phyloP scores from a whole-genome alignment of 2,113 vertebrate genomes.

The Delphinapterus leucas region DNA sequence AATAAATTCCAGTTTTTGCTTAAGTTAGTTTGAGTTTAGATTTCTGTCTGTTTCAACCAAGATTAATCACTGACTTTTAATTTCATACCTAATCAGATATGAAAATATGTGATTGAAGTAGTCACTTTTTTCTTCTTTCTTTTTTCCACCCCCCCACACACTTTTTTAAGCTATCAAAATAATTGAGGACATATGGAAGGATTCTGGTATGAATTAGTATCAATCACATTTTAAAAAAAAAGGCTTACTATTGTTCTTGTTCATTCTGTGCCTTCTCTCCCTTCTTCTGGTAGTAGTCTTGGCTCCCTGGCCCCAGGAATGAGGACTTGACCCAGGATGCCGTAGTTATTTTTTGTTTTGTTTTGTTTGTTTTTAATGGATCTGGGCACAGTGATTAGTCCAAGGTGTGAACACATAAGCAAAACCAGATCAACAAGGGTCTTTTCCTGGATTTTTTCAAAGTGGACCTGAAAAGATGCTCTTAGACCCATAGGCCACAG shows the following conservation, averaged over 20 bases:
- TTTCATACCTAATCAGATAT: background rate
- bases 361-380: background rate
- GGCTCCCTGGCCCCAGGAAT: background rate
- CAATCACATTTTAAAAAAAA: background rate
- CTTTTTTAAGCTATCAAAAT: background rate
- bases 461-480: background rate
- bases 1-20: background rate
- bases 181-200: background rate
- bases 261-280: background rate
- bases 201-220: background rate
- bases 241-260: background rate
- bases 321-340: background rate
- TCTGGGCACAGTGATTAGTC: background rate
- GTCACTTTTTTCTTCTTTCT: background rate
- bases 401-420: background rate
- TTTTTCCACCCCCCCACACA: background rate
- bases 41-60: background rate
- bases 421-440: background rate
- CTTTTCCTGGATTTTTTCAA: background rate
- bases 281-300: background rate
- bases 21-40: background rate
- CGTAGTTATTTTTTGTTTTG: too few species aligned
- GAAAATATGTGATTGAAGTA: background rate
- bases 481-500: background rate
- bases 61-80: constrained; percentile 4